Evolutionary conservation across 2,888 invertebrate species (phyloP).

Genomic region (Cheilosia urbana): DNA sequence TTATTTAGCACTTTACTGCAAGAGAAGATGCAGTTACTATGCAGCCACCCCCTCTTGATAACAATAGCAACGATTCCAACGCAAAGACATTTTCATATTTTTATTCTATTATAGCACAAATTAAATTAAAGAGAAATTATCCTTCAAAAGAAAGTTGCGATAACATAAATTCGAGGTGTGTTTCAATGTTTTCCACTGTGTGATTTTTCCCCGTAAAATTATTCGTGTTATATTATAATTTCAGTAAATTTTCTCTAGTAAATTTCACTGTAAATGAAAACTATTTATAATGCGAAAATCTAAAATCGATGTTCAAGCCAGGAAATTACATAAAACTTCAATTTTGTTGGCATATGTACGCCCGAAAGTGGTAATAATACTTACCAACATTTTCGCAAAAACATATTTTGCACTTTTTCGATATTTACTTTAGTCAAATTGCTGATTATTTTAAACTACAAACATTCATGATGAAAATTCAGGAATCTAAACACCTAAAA

Average conservation of each 20-base stretch:
- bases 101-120: conserved; percentile 5
- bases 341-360: not conserved
- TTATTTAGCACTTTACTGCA: not conserved
- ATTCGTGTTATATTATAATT: not conserved
- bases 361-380: conserved; percentile 8
- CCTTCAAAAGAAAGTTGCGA: no score
- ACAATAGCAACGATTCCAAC: not conserved
- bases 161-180: no score
- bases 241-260: conserved; percentile 5
- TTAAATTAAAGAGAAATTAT: conserved; percentile 26
- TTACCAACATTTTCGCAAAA: conserved; percentile 52
- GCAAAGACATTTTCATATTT: not conserved
- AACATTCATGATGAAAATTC: conserved; percentile 37
- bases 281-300: conserved; percentile 16
- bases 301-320: conserved; percentile 32
- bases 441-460: conserved; percentile 5
- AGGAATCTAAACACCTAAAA: conserved; percentile 23
- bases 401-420: conserved; percentile 9
- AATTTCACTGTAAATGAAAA: conserved; percentile 4
- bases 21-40: not conserved
- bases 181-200: not conserved
- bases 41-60: not conserved
- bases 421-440: conserved; percentile 14
- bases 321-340: not conserved
- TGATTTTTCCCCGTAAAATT: not conserved